Evolutionary conservation across 2,888 invertebrate genomes (phyloP), one percentile per base, ranked within the genome.

Genomic region (Euclidia mi): DNA sequence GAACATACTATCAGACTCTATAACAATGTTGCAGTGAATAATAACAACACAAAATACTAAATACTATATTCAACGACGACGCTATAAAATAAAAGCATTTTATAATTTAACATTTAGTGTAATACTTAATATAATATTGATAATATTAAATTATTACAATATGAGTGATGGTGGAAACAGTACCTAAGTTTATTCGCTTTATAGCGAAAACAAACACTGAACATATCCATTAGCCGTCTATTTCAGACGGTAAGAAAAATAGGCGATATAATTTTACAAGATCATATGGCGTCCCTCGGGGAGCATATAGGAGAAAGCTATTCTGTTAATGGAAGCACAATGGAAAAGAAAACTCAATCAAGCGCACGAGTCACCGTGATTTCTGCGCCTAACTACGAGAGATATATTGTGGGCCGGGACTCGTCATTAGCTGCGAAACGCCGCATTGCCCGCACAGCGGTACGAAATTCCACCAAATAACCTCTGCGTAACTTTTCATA

Each of bases 261-360:
- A 65, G 84, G 82, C 79, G 87, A 89, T 89, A 92, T 92, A 89
- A 90, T 90, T 91, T 90, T 89, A 79, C 81, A 74, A 70, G 81
- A 88, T 87, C 90, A 91, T 86, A 91, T 88, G 89, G 84, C 91
- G 85, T 82, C 83, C 86, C 84, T 77, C 59, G 72, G n/a, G 80
- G 81, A 81, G 73, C 71, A 73, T 81, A 83, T 85, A 87, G 86
- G 85, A 87, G 88, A 90, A 90, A 87, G 89, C 92, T 86, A 91
- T 92, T 92, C 86, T 89, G 88, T 87, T 92, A 93, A 93, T 92
- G 92, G 91, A 87, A 84, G 85, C 86, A 90, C 91, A 91, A 91
- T 92, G 91, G 90, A 87, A 91, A 91, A 90, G 92, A 91, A 92
- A 92, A 91, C 91, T 92, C 91, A 92, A 93, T 92, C 92, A 92